These are phyloP conservation scores for Grapholita molesta DNA, from an alignment of 1,140 invertebrate species.

Conservation along the genomic window DNA sequence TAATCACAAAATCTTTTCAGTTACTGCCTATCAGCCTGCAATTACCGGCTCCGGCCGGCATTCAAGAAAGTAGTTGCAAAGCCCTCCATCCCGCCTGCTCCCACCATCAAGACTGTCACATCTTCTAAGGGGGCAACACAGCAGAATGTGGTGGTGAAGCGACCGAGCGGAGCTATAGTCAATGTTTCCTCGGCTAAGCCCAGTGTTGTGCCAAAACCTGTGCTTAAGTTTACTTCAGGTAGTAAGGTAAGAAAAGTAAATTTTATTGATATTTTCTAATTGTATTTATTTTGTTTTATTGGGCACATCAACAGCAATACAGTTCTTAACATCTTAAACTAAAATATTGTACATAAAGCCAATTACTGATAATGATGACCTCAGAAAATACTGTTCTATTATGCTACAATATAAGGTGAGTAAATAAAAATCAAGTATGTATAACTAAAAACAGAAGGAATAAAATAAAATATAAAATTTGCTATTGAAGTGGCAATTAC, in stretches of 20 bases:
- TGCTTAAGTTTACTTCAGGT: conserved; percentile 83
- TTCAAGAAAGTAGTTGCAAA: conserved; percentile 75
- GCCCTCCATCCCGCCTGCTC: conserved; percentile 59
- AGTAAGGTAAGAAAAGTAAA: conserved; percentile 72
- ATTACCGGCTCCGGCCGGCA: conserved; percentile 70
- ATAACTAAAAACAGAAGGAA: too few species aligned
- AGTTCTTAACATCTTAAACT: too few species aligned
- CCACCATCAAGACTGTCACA: conserved; percentile 69
- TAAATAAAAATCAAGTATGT: too few species aligned
- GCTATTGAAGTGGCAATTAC: too few species aligned
- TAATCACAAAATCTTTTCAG: conserved; percentile 50
- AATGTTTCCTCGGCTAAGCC: conserved; percentile 84
- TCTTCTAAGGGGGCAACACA: conserved; percentile 45
- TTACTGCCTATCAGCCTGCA: conserved; percentile 72
- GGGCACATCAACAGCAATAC: too few species aligned
- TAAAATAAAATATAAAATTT: too few species aligned
- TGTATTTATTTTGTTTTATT: too few species aligned
- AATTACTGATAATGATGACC: too few species aligned
- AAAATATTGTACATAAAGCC: too few species aligned
- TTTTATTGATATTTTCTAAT: too few species aligned
- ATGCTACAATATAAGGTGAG: too few species aligned
- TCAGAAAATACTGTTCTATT: too few species aligned
- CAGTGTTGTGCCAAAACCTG: conserved; percentile 85
- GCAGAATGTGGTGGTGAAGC: conserved; percentile 77
- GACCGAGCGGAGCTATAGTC: conserved; percentile 77